phyloP scores from a whole-genome alignment of 1,140 invertebrate genomes.

The Drosophila ananassae region DNA sequence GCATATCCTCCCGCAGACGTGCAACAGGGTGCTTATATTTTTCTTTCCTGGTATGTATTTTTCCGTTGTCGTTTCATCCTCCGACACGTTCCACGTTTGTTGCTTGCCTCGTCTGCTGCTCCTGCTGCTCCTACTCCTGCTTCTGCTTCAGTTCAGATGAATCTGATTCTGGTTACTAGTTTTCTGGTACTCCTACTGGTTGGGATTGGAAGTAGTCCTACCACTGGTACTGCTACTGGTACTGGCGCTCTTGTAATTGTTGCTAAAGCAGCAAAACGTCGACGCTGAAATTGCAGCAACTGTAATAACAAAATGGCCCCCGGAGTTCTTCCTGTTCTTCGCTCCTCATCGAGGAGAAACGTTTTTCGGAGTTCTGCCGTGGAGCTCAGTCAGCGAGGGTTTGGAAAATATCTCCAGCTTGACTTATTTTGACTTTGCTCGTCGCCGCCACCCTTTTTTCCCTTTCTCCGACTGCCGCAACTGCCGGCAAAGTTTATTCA shows the following conservation, averaged over 20 bases:
- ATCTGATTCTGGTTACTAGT: constrained; percentile 18
- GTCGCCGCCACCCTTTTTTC: constrained; percentile 1
- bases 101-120: not conserved
- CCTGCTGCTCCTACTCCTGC: not conserved
- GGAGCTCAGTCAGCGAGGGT: constrained; percentile 3
- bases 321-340: constrained; percentile 64
- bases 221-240: too few species aligned
- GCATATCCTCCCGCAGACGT: constrained; percentile 1
- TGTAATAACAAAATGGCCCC: constrained; percentile 78
- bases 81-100: constrained; percentile 29
- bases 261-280: constrained; percentile 66
- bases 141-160: constrained; percentile 2
- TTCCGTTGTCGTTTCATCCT: constrained; percentile 29
- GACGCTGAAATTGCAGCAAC: constrained; percentile 74
- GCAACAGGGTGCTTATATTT: constrained; percentile 60
- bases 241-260: constrained; percentile 57
- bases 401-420: constrained; percentile 70
- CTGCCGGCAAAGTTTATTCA: constrained; percentile 71
- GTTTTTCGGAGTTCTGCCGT: not conserved
- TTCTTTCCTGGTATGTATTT: constrained; percentile 35
- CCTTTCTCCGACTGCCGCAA: constrained; percentile 8
- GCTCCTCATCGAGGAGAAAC: constrained; percentile 14
- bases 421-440: constrained; percentile 74
- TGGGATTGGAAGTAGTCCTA: constrained; percentile 2
- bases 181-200: constrained; percentile 12